Conservation (phyloP, 2,888 invertebrate species). For the Tenthredo amoena region DNA sequence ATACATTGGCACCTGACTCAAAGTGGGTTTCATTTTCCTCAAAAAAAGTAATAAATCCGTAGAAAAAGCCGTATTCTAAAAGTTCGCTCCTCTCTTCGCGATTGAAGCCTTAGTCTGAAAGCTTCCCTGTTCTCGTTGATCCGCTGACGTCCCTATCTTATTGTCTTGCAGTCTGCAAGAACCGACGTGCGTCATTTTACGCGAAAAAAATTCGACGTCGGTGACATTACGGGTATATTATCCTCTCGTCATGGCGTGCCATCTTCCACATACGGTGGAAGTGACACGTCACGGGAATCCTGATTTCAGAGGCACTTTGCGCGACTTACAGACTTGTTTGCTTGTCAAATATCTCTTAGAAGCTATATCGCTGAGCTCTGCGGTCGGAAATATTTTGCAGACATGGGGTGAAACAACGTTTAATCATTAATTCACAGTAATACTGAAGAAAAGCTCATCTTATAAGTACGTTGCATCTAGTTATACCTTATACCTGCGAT, state of each 20-base stretch:
- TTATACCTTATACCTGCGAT: background rate
- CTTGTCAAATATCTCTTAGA: background rate
- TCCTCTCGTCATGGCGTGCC: background rate
- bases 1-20: conserved; percentile 8
- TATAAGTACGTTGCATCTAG: background rate
- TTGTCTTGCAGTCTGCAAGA: background rate
- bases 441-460: background rate
- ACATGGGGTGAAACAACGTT: background rate
- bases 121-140: conserved; percentile 12
- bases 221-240: background rate
- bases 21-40: conserved; percentile 6
- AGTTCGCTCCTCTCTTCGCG: conserved; percentile 14
- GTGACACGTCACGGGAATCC: background rate
- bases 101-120: conserved; percentile 9
- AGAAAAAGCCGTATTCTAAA: background rate
- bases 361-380: background rate
- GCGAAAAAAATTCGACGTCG: background rate
- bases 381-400: background rate
- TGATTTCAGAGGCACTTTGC: background rate
- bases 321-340: background rate
- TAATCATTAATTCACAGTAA: background rate
- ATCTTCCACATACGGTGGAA: background rate
- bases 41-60: background rate
- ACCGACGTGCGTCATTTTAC: background rate
- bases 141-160: background rate